phyloP scores from a whole-genome alignment of 2,113 vertebrate genomes.

The Microcebus lehilahytsara region DNA sequence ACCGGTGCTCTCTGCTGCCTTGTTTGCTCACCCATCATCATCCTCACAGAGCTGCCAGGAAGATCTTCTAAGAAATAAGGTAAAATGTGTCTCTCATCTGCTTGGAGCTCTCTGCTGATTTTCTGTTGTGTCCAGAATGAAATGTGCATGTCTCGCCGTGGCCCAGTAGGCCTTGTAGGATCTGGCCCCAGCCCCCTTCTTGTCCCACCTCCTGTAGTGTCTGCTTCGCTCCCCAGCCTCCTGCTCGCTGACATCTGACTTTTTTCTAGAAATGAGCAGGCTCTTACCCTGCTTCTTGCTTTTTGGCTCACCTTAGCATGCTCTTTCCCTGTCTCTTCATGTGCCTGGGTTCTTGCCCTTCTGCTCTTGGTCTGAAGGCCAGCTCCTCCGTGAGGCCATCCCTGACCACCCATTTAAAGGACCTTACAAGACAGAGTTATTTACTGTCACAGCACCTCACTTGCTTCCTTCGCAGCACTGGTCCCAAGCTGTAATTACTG shows the following conservation, averaged over 20 bases:
- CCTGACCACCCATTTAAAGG: neutral
- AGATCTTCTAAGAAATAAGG: neutral
- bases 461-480: neutral
- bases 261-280: slow-evolving; percentile 11
- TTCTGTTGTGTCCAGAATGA: neutral
- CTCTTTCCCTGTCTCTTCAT: neutral
- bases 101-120: neutral
- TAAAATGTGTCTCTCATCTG: neutral
- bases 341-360: neutral
- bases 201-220: neutral
- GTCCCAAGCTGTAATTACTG: neutral
- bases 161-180: neutral
- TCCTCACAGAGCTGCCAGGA: neutral
- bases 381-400: neutral
- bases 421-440: too few species aligned
- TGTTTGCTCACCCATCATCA: neutral
- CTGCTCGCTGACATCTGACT: neutral
- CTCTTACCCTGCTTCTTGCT: neutral
- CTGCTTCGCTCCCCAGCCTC: neutral
- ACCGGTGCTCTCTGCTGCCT: neutral
- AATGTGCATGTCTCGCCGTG: neutral
- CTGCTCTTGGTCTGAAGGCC: neutral
- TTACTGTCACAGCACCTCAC: neutral
- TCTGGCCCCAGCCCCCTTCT: neutral
- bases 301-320: neutral